These are phyloP conservation scores for Hymenochirus boettgeri DNA, from an alignment of 2,113 vertebrate genomes.

Conservation along the genomic window DNA sequence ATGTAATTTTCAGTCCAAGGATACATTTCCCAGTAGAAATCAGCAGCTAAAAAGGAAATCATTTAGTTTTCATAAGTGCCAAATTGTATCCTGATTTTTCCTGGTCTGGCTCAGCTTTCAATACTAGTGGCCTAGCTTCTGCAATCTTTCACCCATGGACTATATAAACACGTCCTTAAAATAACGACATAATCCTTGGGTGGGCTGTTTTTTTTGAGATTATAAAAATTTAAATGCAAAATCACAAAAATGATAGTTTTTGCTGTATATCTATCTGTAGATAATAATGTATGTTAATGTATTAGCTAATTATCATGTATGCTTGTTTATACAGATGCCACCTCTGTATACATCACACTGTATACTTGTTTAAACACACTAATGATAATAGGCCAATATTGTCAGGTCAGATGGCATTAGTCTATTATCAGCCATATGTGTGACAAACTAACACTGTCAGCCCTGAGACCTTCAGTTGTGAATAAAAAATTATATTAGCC, in stretches of 20 bases:
- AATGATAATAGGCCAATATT: too few species aligned
- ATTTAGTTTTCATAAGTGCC: conserved; percentile 99
- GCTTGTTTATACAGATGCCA: conserved; percentile 34
- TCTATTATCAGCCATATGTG: too few species aligned
- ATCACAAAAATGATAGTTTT: conserved; percentile 77
- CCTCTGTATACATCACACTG: too few species aligned
- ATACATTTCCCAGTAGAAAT: conserved; percentile 99
- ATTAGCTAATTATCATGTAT: conserved; percentile 18
- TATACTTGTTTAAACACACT: too few species aligned
- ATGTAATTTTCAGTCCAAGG: conserved; percentile 98
- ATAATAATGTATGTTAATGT: conserved; percentile 35
- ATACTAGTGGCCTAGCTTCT: conserved; percentile 87
- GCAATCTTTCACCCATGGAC: conserved; percentile 83
- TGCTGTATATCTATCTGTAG: conserved; percentile 59
- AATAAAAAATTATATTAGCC: too few species aligned
- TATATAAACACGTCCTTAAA: conserved; percentile 81
- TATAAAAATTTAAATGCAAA: conserved; percentile 81
- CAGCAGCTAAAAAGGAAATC: conserved; percentile 98
- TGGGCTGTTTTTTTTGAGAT: conserved; percentile 80
- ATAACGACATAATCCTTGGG: conserved; percentile 78
- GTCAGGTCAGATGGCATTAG: too few species aligned
- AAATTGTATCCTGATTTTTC: conserved; percentile 99
- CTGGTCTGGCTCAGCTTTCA: conserved; percentile 90
- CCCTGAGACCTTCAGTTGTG: too few species aligned
- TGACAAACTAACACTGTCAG: too few species aligned